A percentile compares a stretch with the other conserved stretches of the same genome.
These are phyloP conservation scores for Subacronicta megacephala DNA, from an alignment of 2,888 invertebrate species.

Conservation along the genomic window DNA sequence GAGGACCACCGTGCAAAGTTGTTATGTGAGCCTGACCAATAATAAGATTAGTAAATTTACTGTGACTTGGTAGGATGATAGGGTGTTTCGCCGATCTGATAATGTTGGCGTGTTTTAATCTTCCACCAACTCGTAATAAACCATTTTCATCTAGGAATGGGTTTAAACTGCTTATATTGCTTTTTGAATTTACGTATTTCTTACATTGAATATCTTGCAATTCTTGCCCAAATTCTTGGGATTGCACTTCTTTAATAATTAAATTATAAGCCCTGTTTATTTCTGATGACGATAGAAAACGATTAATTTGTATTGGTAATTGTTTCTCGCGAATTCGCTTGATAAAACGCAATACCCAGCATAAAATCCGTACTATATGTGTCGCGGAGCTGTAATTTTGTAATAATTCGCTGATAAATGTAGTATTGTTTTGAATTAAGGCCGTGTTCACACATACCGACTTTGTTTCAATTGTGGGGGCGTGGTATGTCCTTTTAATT, in stretches of 20 bases:
- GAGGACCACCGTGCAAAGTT: conserved; percentile 1
- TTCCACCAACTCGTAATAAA: neutral
- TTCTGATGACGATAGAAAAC: conserved; percentile 2
- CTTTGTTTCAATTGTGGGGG: too few species aligned
- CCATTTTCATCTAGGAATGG: neutral
- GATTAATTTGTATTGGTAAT: neutral
- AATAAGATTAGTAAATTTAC: neutral
- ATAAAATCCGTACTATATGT: too few species aligned
- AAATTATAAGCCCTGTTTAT: neutral
- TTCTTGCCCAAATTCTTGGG: neutral
- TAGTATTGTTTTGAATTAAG: too few species aligned
- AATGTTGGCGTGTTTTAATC: neutral
- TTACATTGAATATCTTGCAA: neutral
- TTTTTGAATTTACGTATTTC: neutral
- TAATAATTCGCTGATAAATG: too few species aligned
- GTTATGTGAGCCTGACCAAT: conserved; percentile 5
- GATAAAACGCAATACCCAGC: neutral
- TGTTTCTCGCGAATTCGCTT: neutral
- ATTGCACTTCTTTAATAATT: neutral
- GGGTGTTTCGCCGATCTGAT: neutral
- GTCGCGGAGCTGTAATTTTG: too few species aligned
- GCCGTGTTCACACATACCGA: too few species aligned
- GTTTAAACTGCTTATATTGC: neutral
- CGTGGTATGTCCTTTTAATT: too few species aligned
- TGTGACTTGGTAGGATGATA: neutral